Conservation (phyloP, 2,113 vertebrate species). For the Chaetorhynchus papuensis region DNA sequence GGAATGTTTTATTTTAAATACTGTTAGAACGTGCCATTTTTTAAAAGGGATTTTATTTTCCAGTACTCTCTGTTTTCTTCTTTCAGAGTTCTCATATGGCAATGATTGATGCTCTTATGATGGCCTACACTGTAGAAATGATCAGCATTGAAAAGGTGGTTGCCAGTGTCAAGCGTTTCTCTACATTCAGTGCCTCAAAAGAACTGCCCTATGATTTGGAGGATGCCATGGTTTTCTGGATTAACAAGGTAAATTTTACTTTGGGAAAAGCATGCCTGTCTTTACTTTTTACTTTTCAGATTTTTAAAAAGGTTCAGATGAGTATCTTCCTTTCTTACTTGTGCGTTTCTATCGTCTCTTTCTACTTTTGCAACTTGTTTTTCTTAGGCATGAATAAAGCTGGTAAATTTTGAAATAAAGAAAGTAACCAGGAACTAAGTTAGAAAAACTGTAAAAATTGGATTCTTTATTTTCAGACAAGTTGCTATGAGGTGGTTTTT, state of each 20-base stretch:
- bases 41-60: background rate
- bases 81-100: slow-evolving; percentile 91
- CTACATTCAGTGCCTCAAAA: slow-evolving; percentile 96
- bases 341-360: background rate
- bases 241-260: slow-evolving; percentile 87
- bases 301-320: background rate
- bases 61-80: background rate
- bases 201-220: slow-evolving; percentile 97
- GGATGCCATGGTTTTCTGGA: slow-evolving; percentile 99
- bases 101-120: slow-evolving; percentile 98
- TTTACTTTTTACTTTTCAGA: background rate
- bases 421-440: background rate
- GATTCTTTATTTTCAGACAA: background rate
- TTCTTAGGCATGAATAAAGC: background rate
- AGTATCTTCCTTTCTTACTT: background rate
- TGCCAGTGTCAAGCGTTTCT: slow-evolving; percentile 93
- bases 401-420: background rate
- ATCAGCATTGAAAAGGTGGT: slow-evolving; percentile 99
- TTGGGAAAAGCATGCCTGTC: background rate
- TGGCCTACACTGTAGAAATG: slow-evolving; percentile 98
- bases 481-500: background rate
- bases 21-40: background rate
- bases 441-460: background rate
- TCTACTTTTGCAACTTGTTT: background rate
- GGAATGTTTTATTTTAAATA: background rate